Percentiles rank a stretch among this genome's conserved stretches.
phyloP scores from a whole-genome alignment of 2,113 vertebrate genomes.

The Atractosteus spatula region DNA sequence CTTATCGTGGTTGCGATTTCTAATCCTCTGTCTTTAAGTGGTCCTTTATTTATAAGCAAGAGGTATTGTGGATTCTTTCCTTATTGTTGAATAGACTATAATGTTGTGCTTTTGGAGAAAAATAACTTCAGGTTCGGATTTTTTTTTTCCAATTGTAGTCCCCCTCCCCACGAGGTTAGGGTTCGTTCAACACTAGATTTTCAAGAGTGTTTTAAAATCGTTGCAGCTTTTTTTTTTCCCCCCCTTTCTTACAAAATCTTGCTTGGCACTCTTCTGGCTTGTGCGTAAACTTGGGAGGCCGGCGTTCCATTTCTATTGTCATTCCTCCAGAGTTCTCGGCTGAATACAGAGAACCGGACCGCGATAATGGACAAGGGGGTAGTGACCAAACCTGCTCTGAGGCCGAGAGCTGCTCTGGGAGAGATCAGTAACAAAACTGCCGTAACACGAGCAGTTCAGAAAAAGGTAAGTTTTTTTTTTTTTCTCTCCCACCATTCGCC shows the following conservation, averaged over 20 bases:
- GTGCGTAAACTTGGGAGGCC: background rate
- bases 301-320: background rate
- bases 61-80: too few species aligned
- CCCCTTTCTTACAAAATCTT: background rate
- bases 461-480: constrained; percentile 57
- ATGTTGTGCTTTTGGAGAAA: background rate
- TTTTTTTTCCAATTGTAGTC: background rate
- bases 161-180: background rate
- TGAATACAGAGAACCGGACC: constrained; percentile 63
- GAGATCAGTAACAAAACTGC: constrained; percentile 68
- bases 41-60: background rate
- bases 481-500: too few species aligned
- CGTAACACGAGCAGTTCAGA: constrained; percentile 24
- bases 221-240: background rate
- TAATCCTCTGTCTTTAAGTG: background rate
- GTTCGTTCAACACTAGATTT: too few species aligned
- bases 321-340: constrained; percentile 55
- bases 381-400: constrained; percentile 35
- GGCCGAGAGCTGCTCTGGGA: constrained; percentile 60
- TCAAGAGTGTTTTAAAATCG: background rate
- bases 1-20: too few species aligned
- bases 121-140: too few species aligned
- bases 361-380: constrained; percentile 50
- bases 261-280: too few species aligned
- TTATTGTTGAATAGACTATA: too few species aligned